These are phyloP conservation scores for Odocoileus hemionus DNA, from an alignment of 2,113 vertebrate species.

Conservation along the genomic window DNA sequence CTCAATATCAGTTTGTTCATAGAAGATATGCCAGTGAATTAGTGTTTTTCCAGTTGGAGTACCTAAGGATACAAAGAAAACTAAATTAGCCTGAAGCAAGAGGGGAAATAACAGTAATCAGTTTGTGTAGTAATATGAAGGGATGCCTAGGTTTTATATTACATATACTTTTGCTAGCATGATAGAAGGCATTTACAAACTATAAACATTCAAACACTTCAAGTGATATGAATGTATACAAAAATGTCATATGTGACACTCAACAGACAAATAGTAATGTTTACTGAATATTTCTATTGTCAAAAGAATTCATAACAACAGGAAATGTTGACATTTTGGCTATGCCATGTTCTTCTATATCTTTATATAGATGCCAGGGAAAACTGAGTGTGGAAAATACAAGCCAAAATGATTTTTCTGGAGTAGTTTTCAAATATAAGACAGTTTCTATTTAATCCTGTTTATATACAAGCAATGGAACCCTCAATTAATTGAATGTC, in stretches of 20 bases:
- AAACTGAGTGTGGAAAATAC: background rate
- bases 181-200: background rate
- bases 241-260: background rate
- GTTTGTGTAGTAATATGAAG: background rate
- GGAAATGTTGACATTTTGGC: background rate
- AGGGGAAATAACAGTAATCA: background rate
- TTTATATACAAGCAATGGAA: background rate
- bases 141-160: background rate
- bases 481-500: background rate
- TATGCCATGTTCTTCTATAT: background rate
- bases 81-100: background rate
- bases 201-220: background rate
- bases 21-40: background rate
- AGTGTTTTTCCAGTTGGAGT: background rate
- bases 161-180: background rate
- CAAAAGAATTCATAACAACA: background rate
- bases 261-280: background rate
- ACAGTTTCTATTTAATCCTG: background rate
- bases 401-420: background rate
- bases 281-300: background rate
- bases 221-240: background rate
- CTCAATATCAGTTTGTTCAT: background rate
- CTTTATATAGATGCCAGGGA: background rate
- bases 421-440: background rate
- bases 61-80: background rate